Evolutionary conservation across 2,797 vertebrate genomes (phyloP).

Genomic region (Paguma larvata): DNA sequence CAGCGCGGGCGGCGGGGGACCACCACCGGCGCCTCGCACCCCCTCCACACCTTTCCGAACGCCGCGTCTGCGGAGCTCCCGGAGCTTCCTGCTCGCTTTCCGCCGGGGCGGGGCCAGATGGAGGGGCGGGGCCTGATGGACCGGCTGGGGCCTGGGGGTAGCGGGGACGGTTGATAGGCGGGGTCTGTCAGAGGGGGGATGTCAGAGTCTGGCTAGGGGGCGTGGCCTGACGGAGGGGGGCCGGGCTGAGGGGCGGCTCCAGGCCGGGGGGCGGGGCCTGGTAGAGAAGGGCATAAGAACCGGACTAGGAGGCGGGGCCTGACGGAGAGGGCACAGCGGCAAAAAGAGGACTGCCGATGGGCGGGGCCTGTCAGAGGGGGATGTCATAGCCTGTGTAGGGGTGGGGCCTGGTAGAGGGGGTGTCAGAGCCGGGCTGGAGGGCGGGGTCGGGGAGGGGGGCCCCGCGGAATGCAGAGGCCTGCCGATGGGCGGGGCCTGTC

Average conservation of each 20-base stretch:
- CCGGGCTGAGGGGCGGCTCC: not conserved
- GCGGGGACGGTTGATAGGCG: not conserved
- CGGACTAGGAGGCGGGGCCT: not conserved
- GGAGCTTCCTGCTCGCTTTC: slow-evolving; percentile 54
- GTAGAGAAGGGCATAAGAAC: not conserved
- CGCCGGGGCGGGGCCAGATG: not conserved
- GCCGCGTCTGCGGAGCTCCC: not conserved
- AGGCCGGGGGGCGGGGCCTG: not conserved
- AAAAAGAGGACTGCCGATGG: not conserved
- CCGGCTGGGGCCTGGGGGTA: not conserved
- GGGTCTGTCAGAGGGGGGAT: not conserved
- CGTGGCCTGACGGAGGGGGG: not conserved
- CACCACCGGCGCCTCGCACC: not conserved
- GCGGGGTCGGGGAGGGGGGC: not conserved
- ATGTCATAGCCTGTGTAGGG: too few species aligned
- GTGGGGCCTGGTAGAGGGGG: too few species aligned
- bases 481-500: not conserved
- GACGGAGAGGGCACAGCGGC: not conserved
- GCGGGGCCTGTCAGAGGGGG: not conserved
- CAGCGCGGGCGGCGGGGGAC: not conserved
- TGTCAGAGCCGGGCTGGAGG: not conserved
- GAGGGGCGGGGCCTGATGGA: not conserved
- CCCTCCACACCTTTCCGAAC: slow-evolving; percentile 65
- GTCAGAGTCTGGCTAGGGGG: not conserved
- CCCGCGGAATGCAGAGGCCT: too few species aligned